A percentile compares a stretch with the other conserved stretches of the same genome.
phyloP scores from a whole-genome alignment of 2,797 vertebrate genomes.

The Spatula clypeata region DNA sequence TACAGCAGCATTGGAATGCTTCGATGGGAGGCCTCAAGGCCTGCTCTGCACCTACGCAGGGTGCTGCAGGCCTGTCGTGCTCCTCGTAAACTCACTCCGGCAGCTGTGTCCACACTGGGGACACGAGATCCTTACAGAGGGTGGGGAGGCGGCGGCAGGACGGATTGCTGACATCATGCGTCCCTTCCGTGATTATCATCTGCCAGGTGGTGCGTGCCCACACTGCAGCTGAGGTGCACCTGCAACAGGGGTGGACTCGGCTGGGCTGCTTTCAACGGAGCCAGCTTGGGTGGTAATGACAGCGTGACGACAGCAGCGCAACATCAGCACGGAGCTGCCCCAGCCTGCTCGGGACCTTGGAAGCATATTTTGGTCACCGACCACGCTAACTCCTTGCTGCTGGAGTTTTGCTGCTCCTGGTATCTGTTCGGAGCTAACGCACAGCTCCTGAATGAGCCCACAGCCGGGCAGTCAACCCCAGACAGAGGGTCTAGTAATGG shows the following conservation, averaged over 20 bases:
- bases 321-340: background rate
- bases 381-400: background rate
- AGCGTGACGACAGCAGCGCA: background rate
- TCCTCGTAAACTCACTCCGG: background rate
- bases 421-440: background rate
- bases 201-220: accelerated
- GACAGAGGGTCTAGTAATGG: background rate
- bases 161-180: background rate
- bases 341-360: background rate
- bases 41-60: background rate
- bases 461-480: background rate
- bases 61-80: background rate
- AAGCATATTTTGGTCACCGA: background rate
- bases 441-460: background rate
- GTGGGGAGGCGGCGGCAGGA: accelerated
- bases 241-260: background rate
- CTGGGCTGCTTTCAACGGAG: accelerated
- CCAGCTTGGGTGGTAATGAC: background rate
- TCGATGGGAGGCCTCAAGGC: background rate
- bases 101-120: background rate
- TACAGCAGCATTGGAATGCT: background rate
- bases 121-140: accelerated
- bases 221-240: background rate
- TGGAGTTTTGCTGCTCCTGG: background rate
- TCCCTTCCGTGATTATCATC: background rate